Base-by-base conservation (phyloP, 2,113 vertebrate species). In the Hippocampus zosterae region DNA sequence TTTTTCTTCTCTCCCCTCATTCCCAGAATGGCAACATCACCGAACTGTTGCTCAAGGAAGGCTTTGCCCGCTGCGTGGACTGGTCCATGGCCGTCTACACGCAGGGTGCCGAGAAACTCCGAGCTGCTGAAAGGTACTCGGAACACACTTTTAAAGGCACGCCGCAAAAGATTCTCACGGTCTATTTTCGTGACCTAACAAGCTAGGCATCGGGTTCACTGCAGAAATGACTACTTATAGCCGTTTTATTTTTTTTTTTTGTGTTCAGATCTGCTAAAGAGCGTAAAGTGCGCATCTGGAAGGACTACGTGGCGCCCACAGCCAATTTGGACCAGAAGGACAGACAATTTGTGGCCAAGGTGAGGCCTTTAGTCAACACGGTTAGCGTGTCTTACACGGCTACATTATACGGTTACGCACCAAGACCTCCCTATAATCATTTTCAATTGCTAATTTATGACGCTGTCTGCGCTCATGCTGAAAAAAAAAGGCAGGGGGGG, bases 41-140 rank as follows among this genome's bases (percentile, higher is more conserved):
- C 0, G 97, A 99, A 80, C 91, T 99, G 33, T 85, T 98, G 76
- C 87, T 99, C 85, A 95, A 92, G 86, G 97, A 99, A 84, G 96
- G 96, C 9, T 98, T 99, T 42, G 96, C 96, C 1, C 96, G 97
- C 72, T 99, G 96, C 0, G 96, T 98, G 21, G 97, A 98, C 87
- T 98, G 97, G 97, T 98, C 96, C 23, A 98, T 99, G 76, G 96
- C 96, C 0, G 94, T 98, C 48, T 98, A 98, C 79, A 96, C 95
- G 5, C 94, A 95, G 4, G 97, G 97, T 0, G 94, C 96, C 0
- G 97, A 99, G 78, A 98, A 99, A 78, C 94, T 99, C 71, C 76
- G 96, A 19, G 94, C 96, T 0, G 94, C 94, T 0, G 97, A 98
- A 75, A 88, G 95, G 96, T 98, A 74, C 0, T 44, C 85, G 74